Evolutionary conservation across 2,888 invertebrate genomes (phyloP).

Genomic region (Dicranocentrus wangi): DNA sequence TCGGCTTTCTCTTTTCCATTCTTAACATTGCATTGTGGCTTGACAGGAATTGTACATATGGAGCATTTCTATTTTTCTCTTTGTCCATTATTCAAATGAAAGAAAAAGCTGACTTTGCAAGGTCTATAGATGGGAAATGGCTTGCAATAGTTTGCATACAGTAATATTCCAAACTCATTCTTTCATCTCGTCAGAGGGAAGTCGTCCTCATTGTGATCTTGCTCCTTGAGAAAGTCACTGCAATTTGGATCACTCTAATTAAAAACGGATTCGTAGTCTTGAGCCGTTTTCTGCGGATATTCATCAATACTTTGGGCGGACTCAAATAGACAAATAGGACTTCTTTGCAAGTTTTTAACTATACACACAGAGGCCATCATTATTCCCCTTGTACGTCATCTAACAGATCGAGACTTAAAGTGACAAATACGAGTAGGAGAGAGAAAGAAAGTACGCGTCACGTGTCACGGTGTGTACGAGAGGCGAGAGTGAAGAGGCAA

Average conservation of each 20-base stretch:
- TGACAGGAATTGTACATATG: conserved; percentile 19
- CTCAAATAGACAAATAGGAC: background rate
- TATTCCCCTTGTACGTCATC: no score
- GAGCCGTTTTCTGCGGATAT: background rate
- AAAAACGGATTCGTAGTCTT: background rate
- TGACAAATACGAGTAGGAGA: background rate
- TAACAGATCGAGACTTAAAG: no score
- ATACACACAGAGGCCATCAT: no score
- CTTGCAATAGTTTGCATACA: background rate
- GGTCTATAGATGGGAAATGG: background rate
- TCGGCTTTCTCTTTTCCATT: no score
- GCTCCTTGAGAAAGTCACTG: conserved; percentile 30
- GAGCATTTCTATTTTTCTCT: conserved; percentile 20
- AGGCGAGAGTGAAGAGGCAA: background rate
- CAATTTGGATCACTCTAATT: background rate
- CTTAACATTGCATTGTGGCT: no score
- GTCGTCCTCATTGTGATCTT: conserved; percentile 20
- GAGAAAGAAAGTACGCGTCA: background rate
- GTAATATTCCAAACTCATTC: background rate
- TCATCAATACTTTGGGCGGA: background rate
- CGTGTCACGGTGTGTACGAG: background rate
- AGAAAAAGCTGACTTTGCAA: background rate
- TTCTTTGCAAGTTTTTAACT: background rate
- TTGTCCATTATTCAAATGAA: conserved; percentile 20
- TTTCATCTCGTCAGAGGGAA: conserved; percentile 12